A percentile compares a stretch with the other conserved stretches of the same genome.
These are phyloP conservation scores for Catharus ustulatus DNA, from an alignment of 2,797 vertebrate genomes.

Conservation along the genomic window DNA sequence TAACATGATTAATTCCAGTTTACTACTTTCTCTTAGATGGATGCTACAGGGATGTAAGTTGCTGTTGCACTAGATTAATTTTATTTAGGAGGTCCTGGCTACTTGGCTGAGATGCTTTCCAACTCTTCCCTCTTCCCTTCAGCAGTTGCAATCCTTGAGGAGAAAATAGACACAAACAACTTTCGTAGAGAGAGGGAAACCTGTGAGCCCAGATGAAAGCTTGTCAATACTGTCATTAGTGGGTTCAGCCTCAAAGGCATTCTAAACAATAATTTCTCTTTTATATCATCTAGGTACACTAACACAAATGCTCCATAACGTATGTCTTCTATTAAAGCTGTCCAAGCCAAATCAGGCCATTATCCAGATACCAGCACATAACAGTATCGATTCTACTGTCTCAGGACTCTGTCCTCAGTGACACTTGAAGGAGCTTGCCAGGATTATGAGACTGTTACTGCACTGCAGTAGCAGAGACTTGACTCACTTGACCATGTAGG, in stretches of 20 bases:
- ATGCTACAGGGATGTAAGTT: not conserved
- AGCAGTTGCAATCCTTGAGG: not conserved
- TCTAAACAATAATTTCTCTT: not conserved
- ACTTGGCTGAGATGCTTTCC: not conserved
- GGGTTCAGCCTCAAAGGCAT: not conserved
- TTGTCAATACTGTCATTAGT: not conserved
- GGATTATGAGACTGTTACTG: not conserved
- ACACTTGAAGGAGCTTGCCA: not conserved
- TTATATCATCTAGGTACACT: not conserved
- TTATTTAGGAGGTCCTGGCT: not conserved
- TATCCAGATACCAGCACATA: not conserved
- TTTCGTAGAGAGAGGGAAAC: not conserved
- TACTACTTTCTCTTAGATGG: not conserved
- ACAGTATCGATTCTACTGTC: no score
- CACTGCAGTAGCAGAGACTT: not conserved
- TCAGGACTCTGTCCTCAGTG: not conserved
- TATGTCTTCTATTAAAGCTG: not conserved
- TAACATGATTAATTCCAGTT: not conserved
- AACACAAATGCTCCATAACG: not conserved
- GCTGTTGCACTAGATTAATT: not conserved
- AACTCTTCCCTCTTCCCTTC: not conserved
- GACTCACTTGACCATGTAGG: not conserved
- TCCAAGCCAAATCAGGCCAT: not conserved
- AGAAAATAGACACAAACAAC: not conserved
- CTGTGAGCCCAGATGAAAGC: not conserved